These are phyloP conservation scores for Chionis minor DNA, from an alignment of 2,113 vertebrate genomes.

Conservation along the genomic window DNA sequence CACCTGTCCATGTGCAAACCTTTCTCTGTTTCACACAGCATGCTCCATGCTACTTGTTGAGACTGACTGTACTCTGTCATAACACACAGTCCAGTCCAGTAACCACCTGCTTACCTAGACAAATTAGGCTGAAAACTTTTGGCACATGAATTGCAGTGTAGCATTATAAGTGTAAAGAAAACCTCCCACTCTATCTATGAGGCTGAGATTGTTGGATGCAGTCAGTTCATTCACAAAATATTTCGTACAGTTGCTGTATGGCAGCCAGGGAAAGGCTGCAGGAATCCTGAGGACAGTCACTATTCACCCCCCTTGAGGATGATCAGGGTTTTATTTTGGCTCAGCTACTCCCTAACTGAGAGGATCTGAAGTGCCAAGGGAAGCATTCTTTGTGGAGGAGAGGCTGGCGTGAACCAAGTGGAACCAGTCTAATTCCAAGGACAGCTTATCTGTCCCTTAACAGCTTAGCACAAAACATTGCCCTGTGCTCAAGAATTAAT, in stretches of 20 bases:
- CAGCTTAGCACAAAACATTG: neutral
- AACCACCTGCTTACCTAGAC: neutral
- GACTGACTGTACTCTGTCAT: neutral
- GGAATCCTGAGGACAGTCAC: neutral
- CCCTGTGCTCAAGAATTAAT: neutral
- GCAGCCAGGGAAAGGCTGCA: neutral
- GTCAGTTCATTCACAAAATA: constrained; percentile 27
- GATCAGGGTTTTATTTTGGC: neutral
- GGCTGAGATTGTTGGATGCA: neutral
- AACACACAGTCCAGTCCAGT: neutral
- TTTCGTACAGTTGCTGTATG: neutral
- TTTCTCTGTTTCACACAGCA: neutral
- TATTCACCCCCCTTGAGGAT: neutral
- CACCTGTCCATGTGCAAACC: neutral
- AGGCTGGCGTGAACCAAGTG: neutral
- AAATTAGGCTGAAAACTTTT: neutral
- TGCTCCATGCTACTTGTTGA: neutral
- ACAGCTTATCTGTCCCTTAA: neutral
- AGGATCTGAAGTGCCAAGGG: neutral
- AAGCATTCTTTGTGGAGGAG: neutral
- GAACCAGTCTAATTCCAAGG: neutral
- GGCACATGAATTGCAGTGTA: neutral
- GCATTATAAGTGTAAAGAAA: neutral
- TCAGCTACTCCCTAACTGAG: neutral
- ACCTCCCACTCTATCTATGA: neutral